Percentiles rank a stretch among this genome's conserved stretches.
Conservation (phyloP, 2,888 invertebrate species). For the Serrognathus titanus region DNA sequence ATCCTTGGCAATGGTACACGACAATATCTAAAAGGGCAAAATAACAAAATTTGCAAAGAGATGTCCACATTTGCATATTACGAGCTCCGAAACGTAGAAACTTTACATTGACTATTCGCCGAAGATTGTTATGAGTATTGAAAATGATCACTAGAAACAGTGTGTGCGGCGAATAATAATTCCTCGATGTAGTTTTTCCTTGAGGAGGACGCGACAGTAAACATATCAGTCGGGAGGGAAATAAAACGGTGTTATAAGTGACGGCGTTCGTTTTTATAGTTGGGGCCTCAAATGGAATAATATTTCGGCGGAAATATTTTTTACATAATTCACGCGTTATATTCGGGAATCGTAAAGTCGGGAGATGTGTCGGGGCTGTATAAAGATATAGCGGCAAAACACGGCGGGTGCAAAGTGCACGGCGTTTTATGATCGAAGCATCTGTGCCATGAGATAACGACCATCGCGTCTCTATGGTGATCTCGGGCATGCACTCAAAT, state of each 20-base stretch:
- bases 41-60: neutral
- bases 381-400: neutral
- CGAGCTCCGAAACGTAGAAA: neutral
- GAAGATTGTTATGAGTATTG: slow-evolving; percentile 6
- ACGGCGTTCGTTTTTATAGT: neutral
- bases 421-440: slow-evolving; percentile 19
- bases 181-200: neutral
- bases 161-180: slow-evolving; percentile 1
- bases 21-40: neutral
- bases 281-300: slow-evolving; percentile 17
- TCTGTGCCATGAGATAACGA: slow-evolving; percentile 22
- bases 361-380: neutral
- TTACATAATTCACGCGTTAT: slow-evolving; percentile 2
- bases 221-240: neutral
- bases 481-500: slow-evolving; percentile 3
- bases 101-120: neutral
- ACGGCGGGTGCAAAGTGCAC: slow-evolving; percentile 19
- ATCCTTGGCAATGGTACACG: neutral
- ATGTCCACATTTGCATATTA: neutral
- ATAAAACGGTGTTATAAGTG: neutral
- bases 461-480: slow-evolving; percentile 16
- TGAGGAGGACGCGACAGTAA: neutral
- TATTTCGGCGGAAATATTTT: slow-evolving; percentile 19
- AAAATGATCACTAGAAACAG: slow-evolving; percentile 3
- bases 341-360: neutral